These are phyloP conservation scores for Heterotis niloticus DNA, from an alignment of 2,113 vertebrate species.

Conservation along the genomic window DNA sequence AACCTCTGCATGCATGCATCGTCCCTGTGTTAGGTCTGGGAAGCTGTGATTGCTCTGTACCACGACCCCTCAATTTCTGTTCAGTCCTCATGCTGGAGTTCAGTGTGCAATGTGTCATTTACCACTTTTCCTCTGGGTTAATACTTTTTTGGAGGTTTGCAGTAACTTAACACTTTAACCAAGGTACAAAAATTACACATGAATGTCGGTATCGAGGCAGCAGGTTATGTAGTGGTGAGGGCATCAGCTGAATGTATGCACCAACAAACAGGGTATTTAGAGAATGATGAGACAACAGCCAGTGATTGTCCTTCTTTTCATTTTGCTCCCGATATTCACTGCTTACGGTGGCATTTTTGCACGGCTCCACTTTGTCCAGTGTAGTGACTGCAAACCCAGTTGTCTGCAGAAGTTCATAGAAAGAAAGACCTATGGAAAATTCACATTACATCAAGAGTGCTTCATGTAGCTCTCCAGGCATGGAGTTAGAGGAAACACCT, in stretches of 20 bases:
- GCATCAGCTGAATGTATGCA: no score
- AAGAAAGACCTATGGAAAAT: slow-evolving; percentile 20
- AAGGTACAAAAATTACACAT: no score
- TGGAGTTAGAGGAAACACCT: slow-evolving; percentile 60
- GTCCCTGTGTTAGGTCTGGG: background rate
- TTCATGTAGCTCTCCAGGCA: slow-evolving; percentile 28
- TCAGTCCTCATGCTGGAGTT: background rate
- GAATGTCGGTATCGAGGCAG: no score
- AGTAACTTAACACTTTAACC: no score
- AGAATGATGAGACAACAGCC: no score
- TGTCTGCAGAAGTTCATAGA: no score
- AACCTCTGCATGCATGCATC: background rate
- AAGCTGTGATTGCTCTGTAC: slow-evolving; percentile 8
- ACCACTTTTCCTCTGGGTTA: background rate
- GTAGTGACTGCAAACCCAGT: no score
- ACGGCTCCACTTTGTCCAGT: no score
- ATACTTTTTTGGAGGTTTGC: no score
- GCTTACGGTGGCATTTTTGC: no score
- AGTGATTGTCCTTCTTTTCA: background rate
- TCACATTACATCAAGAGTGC: slow-evolving; percentile 42
- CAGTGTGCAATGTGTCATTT: background rate
- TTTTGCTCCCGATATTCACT: background rate
- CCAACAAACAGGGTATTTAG: no score
- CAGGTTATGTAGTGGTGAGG: no score
- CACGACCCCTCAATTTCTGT: background rate